Evolutionary conservation across 2,797 vertebrate genomes (phyloP).

Genomic region (Chloroceryle amazona): DNA sequence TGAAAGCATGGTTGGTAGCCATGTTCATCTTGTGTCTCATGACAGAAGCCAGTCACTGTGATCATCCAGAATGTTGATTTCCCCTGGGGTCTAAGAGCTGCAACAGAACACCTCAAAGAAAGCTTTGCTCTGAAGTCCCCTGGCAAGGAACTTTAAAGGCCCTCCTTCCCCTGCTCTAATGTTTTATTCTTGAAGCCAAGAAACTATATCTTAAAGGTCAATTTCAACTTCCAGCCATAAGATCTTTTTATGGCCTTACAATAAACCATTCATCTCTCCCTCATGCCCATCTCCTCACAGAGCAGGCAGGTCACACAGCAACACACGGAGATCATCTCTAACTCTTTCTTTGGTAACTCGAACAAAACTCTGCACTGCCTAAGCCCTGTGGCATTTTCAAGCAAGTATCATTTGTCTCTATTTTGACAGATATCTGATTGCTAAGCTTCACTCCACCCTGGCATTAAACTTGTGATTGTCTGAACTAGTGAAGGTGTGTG

Average conservation of each 20-base stretch:
- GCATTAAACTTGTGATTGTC: background rate
- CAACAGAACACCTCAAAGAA: background rate
- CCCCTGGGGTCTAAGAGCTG: background rate
- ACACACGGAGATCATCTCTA: background rate
- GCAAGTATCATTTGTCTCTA: background rate
- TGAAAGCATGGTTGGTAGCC: background rate
- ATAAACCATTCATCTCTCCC: background rate
- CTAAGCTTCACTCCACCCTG: background rate
- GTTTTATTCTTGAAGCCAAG: background rate
- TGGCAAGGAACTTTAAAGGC: background rate
- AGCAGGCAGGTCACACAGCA: background rate
- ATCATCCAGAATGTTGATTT: background rate
- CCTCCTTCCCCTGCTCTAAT: background rate
- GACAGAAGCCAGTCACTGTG: background rate
- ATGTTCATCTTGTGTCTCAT: background rate
- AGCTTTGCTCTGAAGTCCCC: background rate
- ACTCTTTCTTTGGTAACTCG: background rate
- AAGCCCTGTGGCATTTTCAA: background rate
- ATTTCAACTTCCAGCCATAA: background rate
- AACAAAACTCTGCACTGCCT: background rate
- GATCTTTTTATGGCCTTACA: background rate
- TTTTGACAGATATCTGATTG: background rate
- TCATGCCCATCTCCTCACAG: background rate
- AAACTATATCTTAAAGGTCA: background rate
- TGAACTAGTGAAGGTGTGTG: background rate